Conservation (phyloP, 2,797 vertebrate species). For the Sus cebifrons region DNA sequence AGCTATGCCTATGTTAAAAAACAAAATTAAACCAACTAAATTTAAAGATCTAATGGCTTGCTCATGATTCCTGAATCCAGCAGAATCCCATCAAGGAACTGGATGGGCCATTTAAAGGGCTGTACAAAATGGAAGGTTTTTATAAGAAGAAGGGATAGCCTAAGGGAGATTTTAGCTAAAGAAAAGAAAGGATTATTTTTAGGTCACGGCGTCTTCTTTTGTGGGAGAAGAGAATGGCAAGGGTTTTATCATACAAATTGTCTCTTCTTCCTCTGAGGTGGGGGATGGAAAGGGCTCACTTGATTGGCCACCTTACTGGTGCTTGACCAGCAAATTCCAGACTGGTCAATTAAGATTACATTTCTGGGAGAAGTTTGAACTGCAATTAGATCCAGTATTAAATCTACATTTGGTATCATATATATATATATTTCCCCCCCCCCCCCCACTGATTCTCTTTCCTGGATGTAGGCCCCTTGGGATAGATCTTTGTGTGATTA, state of each 20-base stretch:
- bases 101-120: neutral
- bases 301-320: neutral
- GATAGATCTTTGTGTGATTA: slow-evolving; percentile 22
- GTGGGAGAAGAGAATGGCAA: neutral
- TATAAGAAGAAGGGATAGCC: neutral
- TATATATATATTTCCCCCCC: too few species aligned
- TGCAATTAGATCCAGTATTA: neutral
- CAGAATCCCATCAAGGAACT: neutral
- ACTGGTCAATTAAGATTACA: neutral
- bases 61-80: neutral
- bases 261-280: neutral
- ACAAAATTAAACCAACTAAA: neutral
- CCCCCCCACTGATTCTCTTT: neutral
- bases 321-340: neutral
- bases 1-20: neutral
- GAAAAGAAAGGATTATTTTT: neutral
- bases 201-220: neutral
- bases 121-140: neutral
- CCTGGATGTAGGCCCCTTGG: neutral
- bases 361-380: neutral
- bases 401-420: neutral
- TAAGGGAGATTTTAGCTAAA: neutral
- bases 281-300: neutral
- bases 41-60: neutral
- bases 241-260: neutral